phyloP scores from a whole-genome alignment of 2,888 invertebrate genomes.

The Hypena proboscidalis region DNA sequence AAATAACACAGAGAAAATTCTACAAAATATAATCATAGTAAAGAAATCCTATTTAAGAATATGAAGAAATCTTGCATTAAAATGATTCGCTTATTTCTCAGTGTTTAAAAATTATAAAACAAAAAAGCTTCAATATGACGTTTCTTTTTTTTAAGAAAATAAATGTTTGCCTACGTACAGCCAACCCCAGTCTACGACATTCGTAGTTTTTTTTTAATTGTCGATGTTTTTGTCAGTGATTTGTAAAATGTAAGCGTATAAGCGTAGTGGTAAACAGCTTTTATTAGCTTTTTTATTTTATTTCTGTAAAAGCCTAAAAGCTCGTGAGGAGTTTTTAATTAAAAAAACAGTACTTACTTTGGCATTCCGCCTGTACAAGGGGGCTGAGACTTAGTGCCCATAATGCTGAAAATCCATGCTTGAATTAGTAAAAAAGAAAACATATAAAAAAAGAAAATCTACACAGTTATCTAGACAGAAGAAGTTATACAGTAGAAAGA shows the following conservation, averaged over 20 bases:
- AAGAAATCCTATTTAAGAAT: no score
- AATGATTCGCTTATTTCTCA: not conserved
- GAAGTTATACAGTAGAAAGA: slow-evolving; percentile 43
- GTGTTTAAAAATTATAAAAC: slow-evolving; percentile 17
- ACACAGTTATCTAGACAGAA: slow-evolving; percentile 58
- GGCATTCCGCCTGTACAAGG: slow-evolving; percentile 83
- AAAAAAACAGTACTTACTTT: slow-evolving; percentile 75
- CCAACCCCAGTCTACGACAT: slow-evolving; percentile 66
- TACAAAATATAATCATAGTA: no score
- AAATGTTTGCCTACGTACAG: slow-evolving; percentile 20
- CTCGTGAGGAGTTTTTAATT: slow-evolving; percentile 45
- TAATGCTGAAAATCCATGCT: slow-evolving; percentile 85
- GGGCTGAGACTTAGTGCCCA: slow-evolving; percentile 82
- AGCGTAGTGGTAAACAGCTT: slow-evolving; percentile 36
- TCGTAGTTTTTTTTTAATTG: slow-evolving; percentile 27
- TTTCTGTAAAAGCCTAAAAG: slow-evolving; percentile 58
- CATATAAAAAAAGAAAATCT: slow-evolving; percentile 51
- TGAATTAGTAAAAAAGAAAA: slow-evolving; percentile 77
- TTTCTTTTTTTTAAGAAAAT: slow-evolving; percentile 4
- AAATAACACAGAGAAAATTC: no score
- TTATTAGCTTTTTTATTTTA: slow-evolving; percentile 45
- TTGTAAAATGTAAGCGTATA: slow-evolving; percentile 43
- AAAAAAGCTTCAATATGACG: slow-evolving; percentile 17
- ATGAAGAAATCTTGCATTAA: no score
- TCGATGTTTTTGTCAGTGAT: slow-evolving; percentile 20